Evolutionary conservation across 2,888 invertebrate genomes (phyloP), one percentile per base, ranked within the genome.

Genomic region (Torymus texanus): DNA sequence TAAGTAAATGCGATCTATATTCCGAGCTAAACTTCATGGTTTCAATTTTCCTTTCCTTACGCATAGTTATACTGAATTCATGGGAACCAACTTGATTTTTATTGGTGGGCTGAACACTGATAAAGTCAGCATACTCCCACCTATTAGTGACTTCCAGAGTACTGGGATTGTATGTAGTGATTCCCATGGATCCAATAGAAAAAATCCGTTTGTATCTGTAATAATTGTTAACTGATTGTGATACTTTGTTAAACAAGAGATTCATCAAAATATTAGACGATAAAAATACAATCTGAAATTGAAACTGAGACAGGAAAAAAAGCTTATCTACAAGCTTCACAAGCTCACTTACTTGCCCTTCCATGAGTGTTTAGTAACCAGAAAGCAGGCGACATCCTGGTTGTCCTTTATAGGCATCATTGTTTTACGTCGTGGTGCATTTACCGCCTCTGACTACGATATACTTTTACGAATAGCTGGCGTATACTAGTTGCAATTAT

Each of bases 331-430:
- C 8, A 41, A 41, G 41, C 41, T 41, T 41, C 8, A 41, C 41
- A 41, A 41, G 14, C 55, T 67, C 65, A 91, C 94, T 92, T 91
- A 96, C 95, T 97, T 98, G 90, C 99, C 99, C 91, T 98, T 98
- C 99, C 99, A 99, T 41, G 96, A 97, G 91, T 98, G 98, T 92
- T 99, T 99, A 55, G 97, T 98, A 88, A 98, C 98, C 88, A 97
- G 94, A 92, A 97, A 99, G 89, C 98, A 98, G 84, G 97, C 96
- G 90, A 98, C 94, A 94, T 99, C 99, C 88, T 95, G 94, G 92
- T 98, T 98, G 91, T 98, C 97, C 92, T 96, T 95, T 89, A 96
- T 92, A 85, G 94, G 94, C 92, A 94, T 94, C 95, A 95, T 95
- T 91, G 93, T 94, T 89, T 91, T 50, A 78, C 80, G 77, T 82